Evolutionary conservation across 1,140 invertebrate species (phyloP).

Genomic region (Trichoplusia ni): DNA sequence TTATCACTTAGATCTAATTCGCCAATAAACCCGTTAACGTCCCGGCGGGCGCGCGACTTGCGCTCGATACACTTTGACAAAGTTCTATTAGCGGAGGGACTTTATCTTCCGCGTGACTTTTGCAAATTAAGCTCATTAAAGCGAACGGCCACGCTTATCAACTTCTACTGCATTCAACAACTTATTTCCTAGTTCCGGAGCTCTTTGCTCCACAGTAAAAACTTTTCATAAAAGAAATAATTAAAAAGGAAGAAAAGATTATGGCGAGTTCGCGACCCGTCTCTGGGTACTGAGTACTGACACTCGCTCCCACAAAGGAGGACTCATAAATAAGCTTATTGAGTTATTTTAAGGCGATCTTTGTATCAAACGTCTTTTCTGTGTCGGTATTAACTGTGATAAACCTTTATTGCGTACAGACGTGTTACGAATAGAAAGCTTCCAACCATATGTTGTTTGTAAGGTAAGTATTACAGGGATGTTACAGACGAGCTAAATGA

Average conservation of each 20-base stretch:
- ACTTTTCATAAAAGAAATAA: constrained; percentile 31
- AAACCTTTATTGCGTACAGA: too few species aligned
- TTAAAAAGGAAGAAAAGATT: constrained; percentile 28
- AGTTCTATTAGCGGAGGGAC: constrained; percentile 55
- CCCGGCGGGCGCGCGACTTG: neutral
- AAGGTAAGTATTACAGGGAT: too few species aligned
- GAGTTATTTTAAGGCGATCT: neutral
- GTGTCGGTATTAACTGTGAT: too few species aligned
- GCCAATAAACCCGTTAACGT: neutral
- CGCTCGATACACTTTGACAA: constrained; percentile 46
- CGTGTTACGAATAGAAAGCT: too few species aligned
- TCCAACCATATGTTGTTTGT: too few species aligned
- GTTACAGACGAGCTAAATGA: too few species aligned
- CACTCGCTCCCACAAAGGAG: neutral
- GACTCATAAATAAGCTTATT: neutral
- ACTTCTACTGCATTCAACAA: constrained; percentile 49
- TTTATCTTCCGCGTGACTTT: constrained; percentile 64
- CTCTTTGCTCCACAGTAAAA: constrained; percentile 9
- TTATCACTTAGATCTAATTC: too few species aligned
- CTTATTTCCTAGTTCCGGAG: constrained; percentile 45
- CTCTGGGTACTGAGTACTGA: neutral
- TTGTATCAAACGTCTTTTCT: neutral
- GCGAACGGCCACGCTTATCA: constrained; percentile 49
- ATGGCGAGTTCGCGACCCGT: neutral
- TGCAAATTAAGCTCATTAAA: constrained; percentile 70